Conservation (phyloP, 2,888 invertebrate species). For the Lordiphosa andalusiaca region DNA sequence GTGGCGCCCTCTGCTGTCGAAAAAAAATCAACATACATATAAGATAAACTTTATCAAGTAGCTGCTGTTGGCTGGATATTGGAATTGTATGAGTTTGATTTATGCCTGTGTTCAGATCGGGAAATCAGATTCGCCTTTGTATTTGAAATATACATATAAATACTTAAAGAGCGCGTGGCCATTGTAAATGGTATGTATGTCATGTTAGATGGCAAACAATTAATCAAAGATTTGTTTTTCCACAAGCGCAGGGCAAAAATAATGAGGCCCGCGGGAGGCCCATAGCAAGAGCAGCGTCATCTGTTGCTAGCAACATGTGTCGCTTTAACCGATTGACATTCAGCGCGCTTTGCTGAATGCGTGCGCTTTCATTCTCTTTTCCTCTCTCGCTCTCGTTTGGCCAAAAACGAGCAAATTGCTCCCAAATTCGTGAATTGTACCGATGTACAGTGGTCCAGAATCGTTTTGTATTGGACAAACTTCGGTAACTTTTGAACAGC, state of each 20-base stretch:
- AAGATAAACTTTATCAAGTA: conserved; percentile 38
- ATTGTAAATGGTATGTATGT: conserved; percentile 72
- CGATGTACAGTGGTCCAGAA: no score
- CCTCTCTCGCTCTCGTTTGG: not conserved
- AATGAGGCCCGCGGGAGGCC: no score
- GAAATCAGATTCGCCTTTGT: conserved; percentile 40
- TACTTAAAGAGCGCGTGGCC: conserved; percentile 72
- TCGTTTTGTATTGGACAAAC: no score
- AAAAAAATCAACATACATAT: conserved; percentile 6
- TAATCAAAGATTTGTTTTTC: conserved; percentile 70
- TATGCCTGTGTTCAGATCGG: conserved; percentile 40
- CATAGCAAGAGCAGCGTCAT: conserved; percentile 2
- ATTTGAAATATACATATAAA: conserved; percentile 53
- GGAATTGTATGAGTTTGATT: conserved; percentile 52
- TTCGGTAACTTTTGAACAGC: no score
- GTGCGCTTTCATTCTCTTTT: conserved; percentile 8
- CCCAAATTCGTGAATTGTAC: not conserved
- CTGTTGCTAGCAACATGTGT: conserved; percentile 29
- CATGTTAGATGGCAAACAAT: conserved; percentile 63
- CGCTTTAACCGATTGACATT: conserved; percentile 3
- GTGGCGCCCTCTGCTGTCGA: conserved; percentile 13
- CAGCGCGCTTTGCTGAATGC: not conserved
- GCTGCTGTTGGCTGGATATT: conserved; percentile 20
- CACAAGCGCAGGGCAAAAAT: conserved; percentile 1
- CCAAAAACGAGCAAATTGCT: not conserved